Evolutionary conservation across 2,888 invertebrate species (phyloP), one percentile per base, ranked within the genome.

Genomic region (Drosophila ezoana): DNA sequence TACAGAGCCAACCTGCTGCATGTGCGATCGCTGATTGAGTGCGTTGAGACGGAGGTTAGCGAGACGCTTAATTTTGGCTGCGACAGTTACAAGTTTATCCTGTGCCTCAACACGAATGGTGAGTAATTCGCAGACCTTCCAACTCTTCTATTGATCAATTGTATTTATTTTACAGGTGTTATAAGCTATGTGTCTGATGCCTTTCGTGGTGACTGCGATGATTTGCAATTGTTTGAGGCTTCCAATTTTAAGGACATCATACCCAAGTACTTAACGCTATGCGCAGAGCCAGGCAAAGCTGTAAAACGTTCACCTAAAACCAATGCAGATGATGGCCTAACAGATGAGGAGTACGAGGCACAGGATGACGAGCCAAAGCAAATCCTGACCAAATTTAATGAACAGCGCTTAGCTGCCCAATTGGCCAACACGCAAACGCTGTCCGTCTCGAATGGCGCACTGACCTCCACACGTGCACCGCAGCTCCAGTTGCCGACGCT

Each of bases 1-100:
- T 92, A 90, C 54, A 88, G 92, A 3, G 85, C 90, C 9, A 90
- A 90, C 67, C 73, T 92, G n/a, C 76, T 92, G 40, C 90, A 91
- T 63, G 91, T 92, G 10, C 91, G 91, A 64, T 92, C 92, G 18
- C 45, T 92, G 44, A 91, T 92, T 57, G 92, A 92, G 57, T 92
- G 91, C 61, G 91, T 92, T 13, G 92, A 92, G 57, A 91, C 92
- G 47, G 91, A 92, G 44, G 78, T 92, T 61, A 79, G 87, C 14
- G 78, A 78, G 13, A 65, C 81, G 28, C 69, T 89, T 32, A 89
- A 90, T 54, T 81, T 91, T 61, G 90, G 90, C 45, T 91, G 91
- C 67, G 70, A 72, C 68, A 91, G 89, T 67, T 92, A 91, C 63
- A 92, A 92, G 74, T 92, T 90, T 54, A 92, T 92, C 61, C 73